A percentile compares a stretch with the other conserved stretches of the same genome.
Evolutionary conservation across 2,888 invertebrate species (phyloP).

Genomic region (Drosophila lacicola): DNA sequence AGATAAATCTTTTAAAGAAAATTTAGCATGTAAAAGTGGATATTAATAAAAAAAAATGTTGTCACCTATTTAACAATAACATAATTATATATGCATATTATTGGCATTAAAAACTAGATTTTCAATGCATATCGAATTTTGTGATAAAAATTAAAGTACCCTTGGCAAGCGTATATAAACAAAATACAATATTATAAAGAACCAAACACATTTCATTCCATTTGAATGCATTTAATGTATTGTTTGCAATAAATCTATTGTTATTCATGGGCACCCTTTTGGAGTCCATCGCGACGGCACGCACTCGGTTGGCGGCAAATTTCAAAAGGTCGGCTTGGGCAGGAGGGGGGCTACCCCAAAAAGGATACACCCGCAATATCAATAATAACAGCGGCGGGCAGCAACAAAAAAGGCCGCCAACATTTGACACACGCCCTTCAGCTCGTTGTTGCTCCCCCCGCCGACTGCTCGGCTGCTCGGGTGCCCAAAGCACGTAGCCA

Average conservation of each 20-base stretch:
- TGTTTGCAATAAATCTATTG: slow-evolving; percentile 80
- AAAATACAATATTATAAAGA: slow-evolving; percentile 25
- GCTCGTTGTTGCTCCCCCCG: slow-evolving; percentile 2
- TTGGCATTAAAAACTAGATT: neutral
- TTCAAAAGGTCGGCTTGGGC: slow-evolving; percentile 33
- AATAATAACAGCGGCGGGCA: slow-evolving; percentile 55
- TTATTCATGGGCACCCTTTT: slow-evolving; percentile 56
- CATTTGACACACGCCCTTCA: slow-evolving; percentile 57
- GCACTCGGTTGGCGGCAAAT: slow-evolving; percentile 51
- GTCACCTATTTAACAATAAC: neutral
- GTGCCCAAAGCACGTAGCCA: slow-evolving; percentile 43
- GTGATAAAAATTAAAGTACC: neutral
- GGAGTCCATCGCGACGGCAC: slow-evolving; percentile 13
- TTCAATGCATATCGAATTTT: neutral
- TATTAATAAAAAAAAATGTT: neutral
- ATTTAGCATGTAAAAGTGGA: neutral
- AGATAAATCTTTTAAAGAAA: too few relatives aligned
- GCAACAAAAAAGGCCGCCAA: slow-evolving; percentile 60
- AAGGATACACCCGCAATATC: slow-evolving; percentile 63
- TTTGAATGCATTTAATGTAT: slow-evolving; percentile 74
- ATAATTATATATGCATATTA: neutral
- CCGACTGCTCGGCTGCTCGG: neutral
- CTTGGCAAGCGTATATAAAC: slow-evolving; percentile 7
- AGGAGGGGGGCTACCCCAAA: slow-evolving; percentile 13
- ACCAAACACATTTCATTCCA: slow-evolving; percentile 59